phyloP scores from a whole-genome alignment of 2,888 invertebrate species.

The Eilema caniola region DNA sequence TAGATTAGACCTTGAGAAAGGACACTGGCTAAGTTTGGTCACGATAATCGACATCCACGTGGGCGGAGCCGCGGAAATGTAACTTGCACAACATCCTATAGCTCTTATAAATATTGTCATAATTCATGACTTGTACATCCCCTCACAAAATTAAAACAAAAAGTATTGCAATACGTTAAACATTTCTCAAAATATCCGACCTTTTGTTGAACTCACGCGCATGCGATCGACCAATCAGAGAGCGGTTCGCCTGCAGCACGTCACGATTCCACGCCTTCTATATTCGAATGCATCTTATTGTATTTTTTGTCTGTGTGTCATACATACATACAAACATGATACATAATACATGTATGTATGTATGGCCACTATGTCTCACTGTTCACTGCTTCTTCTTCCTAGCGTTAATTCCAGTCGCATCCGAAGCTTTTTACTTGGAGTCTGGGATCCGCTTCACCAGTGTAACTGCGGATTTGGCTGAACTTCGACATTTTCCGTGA shows the following conservation, averaged over 20 bases:
- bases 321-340: constrained; percentile 11
- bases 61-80: no score
- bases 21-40: no score
- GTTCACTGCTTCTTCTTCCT: no score
- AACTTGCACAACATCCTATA: not conserved
- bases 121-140: not conserved
- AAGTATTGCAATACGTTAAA: constrained; percentile 6
- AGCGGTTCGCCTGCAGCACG: constrained; percentile 63
- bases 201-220: constrained; percentile 49
- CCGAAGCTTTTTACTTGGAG: no score
- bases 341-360: not conserved
- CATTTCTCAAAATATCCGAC: constrained; percentile 11
- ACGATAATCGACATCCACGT: no score
- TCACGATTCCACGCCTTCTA: constrained; percentile 77
- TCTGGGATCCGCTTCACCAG: no score
- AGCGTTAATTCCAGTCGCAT: no score
- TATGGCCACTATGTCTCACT: not conserved
- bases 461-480: no score
- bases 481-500: no score
- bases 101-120: not conserved
- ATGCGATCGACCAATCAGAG: constrained; percentile 68
- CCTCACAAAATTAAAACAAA: constrained; percentile 5
- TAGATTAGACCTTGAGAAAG: no score
- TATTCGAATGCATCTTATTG: constrained; percentile 70
- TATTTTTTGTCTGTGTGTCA: constrained; percentile 44